Evolutionary conservation across 2,113 vertebrate species (phyloP).

Genomic region (Acanthisitta chloris): DNA sequence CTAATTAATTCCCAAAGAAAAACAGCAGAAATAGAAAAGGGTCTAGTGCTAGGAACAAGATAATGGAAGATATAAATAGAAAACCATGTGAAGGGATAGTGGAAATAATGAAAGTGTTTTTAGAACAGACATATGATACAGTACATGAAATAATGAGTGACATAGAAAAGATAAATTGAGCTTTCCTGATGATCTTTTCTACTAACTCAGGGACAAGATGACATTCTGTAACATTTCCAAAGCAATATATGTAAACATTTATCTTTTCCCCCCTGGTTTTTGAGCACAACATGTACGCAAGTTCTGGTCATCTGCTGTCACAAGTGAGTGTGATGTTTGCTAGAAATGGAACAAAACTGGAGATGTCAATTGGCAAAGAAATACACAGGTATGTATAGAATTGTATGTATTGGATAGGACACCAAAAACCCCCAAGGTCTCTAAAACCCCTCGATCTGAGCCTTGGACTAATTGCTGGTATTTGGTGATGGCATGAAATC

Average conservation of each 20-base stretch:
- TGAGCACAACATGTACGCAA: neutral
- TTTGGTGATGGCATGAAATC: neutral
- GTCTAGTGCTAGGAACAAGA: neutral
- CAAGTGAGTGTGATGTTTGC: neutral
- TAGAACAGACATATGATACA: neutral
- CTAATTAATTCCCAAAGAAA: neutral
- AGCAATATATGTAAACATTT: neutral
- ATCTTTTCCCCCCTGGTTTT: neutral
- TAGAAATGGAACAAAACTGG: neutral
- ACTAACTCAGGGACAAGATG: neutral
- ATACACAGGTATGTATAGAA: neutral
- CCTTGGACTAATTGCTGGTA: neutral
- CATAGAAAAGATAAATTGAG: neutral
- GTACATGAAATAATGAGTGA: neutral
- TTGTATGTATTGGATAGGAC: neutral
- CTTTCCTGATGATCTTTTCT: neutral
- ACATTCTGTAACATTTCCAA: neutral
- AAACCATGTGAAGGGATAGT: neutral
- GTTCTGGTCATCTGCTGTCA: neutral
- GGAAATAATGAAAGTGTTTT: neutral
- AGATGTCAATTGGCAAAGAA: neutral
- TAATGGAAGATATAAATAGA: conserved; percentile 14
- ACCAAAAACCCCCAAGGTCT: neutral
- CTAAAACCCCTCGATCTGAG: neutral
- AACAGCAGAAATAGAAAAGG: neutral